Evolutionary conservation across 2,113 vertebrate species (phyloP), one percentile per base, ranked within the genome.

Genomic region (Clarias batrachus): DNA sequence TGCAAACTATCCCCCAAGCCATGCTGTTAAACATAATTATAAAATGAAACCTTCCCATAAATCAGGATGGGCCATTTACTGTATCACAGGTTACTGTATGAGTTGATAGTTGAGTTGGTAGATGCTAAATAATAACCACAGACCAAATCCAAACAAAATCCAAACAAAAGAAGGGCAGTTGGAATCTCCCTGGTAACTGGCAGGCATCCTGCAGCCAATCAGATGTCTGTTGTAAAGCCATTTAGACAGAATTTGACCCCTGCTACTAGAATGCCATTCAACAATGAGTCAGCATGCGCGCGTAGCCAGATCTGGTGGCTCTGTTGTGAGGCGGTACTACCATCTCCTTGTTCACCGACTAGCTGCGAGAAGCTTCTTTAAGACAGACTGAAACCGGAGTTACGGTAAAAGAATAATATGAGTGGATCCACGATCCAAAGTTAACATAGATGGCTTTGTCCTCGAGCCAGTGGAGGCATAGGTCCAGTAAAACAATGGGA

Each of bases 301-400:
- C 25, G 70, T 52, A 30, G 33, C 14, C 54, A 70, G 19, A 84
- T 82, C 21, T 25, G 84, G 52, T 82, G 86, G 81, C 71, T 27
- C 78, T 89, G 85, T 48, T 78, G 48, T 17, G 9, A 57, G 30
- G 7, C 62, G 78, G 90, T 81, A 86, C 81, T 89, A 79, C 86
- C 85, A 87, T 86, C 89, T 89, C 85, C 90, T 87, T 89, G 86
- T 91, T 92, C 89, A 86, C 85, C 54, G 10, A 91, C 80, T 70
- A 5, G 54, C 56, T 60, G 41, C 59, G 83, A 68, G 78, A 57
- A 63, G 86, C 86, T 91, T 89, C 82, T 84, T 83, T 66, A 60
- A 85, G 84, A 25, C 74, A 21, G 83, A 82, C 37, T 68, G 30
- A 81, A 85, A 83, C 82, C 90, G 87, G 81, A 83, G 83, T 70